A percentile compares a stretch with the other conserved stretches of the same genome.
Conservation (phyloP, 2,113 vertebrate genomes). For the Heptranchias perlo region DNA sequence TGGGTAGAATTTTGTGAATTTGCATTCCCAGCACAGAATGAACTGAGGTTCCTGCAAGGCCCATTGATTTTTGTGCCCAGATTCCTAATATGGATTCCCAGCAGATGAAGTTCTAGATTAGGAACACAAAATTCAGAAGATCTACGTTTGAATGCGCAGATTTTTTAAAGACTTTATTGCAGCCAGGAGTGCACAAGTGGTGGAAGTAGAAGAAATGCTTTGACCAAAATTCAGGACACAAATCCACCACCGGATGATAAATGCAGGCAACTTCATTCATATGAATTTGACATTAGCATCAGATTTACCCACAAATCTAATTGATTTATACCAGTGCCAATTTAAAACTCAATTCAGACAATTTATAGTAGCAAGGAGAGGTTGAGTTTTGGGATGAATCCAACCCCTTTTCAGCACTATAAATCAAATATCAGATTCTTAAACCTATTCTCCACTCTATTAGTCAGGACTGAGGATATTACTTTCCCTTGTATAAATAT, state of each 20-base stretch:
- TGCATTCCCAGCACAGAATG: not conserved
- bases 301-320: constrained; percentile 16
- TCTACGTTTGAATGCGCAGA: not conserved
- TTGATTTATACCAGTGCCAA: not conserved
- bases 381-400: not conserved
- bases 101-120: not conserved
- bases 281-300: not conserved
- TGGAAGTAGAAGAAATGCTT: not conserved
- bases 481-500: not conserved
- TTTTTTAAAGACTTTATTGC: not conserved
- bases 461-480: not conserved
- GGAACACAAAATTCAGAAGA: not conserved
- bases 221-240: not conserved
- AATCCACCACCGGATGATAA: not conserved
- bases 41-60: not conserved
- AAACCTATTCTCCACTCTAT: not conserved
- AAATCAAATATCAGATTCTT: not conserved
- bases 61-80: not conserved
- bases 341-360: not conserved
- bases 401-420: not conserved
- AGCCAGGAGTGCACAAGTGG: not conserved
- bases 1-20: not conserved
- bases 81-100: not conserved
- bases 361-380: not conserved
- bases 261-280: not conserved